phyloP scores from a whole-genome alignment of 2,113 vertebrate genomes.

The Podarcis muralis region DNA sequence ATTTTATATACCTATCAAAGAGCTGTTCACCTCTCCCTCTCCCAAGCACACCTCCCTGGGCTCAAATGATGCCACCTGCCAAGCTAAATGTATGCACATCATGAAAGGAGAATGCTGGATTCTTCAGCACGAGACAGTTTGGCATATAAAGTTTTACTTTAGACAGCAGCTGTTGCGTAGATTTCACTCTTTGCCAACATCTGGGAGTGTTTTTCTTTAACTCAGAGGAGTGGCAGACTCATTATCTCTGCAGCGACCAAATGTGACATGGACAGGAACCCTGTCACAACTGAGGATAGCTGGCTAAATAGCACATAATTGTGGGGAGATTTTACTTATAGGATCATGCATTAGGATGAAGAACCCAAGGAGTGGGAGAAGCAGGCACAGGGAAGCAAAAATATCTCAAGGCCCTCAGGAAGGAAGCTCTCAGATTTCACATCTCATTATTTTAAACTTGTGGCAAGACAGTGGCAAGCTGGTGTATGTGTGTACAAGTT shows the following conservation, averaged over 20 bases:
- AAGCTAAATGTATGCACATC: conserved; percentile 1
- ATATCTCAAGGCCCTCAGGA: no score
- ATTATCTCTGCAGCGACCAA: background rate
- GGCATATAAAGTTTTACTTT: background rate
- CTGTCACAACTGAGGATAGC: no score
- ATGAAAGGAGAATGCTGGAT: background rate
- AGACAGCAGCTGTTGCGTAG: background rate
- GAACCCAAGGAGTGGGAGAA: no score
- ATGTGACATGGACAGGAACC: background rate
- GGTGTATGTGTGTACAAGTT: no score
- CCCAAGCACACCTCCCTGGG: background rate
- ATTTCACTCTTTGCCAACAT: background rate
- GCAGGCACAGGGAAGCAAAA: no score
- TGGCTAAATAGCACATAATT: no score
- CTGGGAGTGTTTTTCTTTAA: background rate
- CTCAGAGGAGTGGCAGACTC: background rate
- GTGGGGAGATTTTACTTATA: no score
- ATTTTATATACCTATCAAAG: background rate
- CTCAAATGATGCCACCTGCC: background rate
- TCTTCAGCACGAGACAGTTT: background rate
- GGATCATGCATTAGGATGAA: no score
- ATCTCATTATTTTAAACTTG: no score
- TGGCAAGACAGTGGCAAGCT: no score
- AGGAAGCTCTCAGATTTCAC: no score
- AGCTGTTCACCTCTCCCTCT: background rate